Evolutionary conservation across 2,888 invertebrate species (phyloP).

Genomic region (Ganaspis brasiliensis): DNA sequence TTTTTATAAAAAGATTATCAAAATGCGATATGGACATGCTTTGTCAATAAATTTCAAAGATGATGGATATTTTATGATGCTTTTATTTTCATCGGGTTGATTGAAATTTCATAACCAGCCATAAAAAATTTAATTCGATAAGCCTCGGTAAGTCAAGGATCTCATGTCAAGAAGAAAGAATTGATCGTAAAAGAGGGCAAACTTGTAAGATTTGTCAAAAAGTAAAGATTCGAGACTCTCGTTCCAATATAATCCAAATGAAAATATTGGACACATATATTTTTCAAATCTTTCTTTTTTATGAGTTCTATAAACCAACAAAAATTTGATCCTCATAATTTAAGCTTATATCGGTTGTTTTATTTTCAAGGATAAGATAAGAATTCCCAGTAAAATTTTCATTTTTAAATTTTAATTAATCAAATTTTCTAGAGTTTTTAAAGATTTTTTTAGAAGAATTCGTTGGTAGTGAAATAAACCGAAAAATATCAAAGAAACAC

Average conservation of each 20-base stretch:
- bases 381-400: too few relatives aligned
- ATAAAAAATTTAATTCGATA: constrained; percentile 33
- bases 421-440: too few relatives aligned
- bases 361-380: too few relatives aligned
- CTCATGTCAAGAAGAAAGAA: constrained; percentile 17
- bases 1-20: constrained; percentile 21
- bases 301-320: background rate
- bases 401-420: too few relatives aligned
- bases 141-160: background rate
- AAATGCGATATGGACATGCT: background rate
- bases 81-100: constrained; percentile 18
- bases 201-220: constrained; percentile 6
- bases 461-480: too few relatives aligned
- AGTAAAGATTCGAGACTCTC: background rate
- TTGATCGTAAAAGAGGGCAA: constrained; percentile 21
- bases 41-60: background rate
- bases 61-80: constrained; percentile 13
- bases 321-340: background rate
- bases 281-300: constrained; percentile 2
- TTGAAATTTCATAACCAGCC: constrained; percentile 27
- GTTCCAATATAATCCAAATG: background rate
- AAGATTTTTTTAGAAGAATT: too few relatives aligned
- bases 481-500: too few relatives aligned
- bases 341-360: background rate
- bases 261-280: constrained; percentile 5